Base-by-base conservation (phyloP, 2,797 vertebrate genomes). In the Apogon hyalosoma region DNA sequence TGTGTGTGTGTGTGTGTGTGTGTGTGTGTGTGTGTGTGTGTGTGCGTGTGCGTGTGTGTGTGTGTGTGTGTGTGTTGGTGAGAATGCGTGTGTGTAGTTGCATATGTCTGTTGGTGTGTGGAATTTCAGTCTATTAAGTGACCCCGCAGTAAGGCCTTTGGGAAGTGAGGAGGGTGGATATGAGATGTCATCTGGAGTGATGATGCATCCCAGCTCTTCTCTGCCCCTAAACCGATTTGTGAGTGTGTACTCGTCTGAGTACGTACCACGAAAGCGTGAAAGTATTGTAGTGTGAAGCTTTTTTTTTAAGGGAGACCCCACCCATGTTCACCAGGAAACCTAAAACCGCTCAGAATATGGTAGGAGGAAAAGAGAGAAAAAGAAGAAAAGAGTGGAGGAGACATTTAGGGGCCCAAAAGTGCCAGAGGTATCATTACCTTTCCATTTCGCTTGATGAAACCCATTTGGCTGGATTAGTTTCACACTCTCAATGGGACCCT, bases 381-480 rank as follows among this genome's bases (percentile, higher is more conserved):
- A 53, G 42, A 48, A 67, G 45, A 61, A 80, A 78, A 69, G 70
- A 76, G 56, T 42, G 40, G 45, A 70, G 63, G 68, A 82, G 82
- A 74, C 75, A 69, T 80, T 85, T 59, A 64, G 69, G 60, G 71
- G 65, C 78, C 75, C 69, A 24, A 36, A 59, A 74, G 77, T 59
- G 83, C 71, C 77, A 70, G 73, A 80, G 77, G 88, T 82, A 79
- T 83, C 82, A 88, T 86, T 89, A 82, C 83, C 79, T 82, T 76
- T 80, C 85, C 81, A 81, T 90, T 85, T 82, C 61, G 74, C 74
- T 80, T 85, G 80, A 90, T 91, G 87, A 86, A 88, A 87, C 71
- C 77, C 73, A 88, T 89, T 91, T 83, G 81, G 75, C 78, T 83
- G 82, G 81, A 88, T 91, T 87, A 79, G 83, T 87, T 87, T 90